These are phyloP conservation scores for Gymnoscopelus microlampas DNA, from an alignment of 2,797 vertebrate species.

Conservation along the genomic window DNA sequence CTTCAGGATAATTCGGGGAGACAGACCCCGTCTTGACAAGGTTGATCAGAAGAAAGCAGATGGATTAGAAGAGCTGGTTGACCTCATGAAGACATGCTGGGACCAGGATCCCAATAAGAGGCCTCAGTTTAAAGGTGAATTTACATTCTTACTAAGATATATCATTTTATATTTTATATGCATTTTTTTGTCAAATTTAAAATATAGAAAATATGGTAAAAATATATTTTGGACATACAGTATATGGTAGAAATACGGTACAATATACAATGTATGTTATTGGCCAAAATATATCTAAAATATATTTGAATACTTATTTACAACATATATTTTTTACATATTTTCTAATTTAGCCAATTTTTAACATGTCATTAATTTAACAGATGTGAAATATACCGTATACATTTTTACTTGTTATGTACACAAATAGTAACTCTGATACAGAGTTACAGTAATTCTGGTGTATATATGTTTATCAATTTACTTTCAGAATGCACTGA, in stretches of 20 bases:
- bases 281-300: neutral
- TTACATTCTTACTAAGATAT: neutral
- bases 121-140: conserved; percentile 59
- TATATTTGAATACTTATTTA: neutral
- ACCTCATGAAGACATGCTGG: conserved; percentile 76
- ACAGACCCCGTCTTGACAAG: conserved; percentile 45
- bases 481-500: conserved; percentile 61
- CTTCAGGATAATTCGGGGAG: conserved; percentile 20
- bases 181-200: no score
- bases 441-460: neutral
- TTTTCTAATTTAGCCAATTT: neutral
- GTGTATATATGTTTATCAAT: neutral
- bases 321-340: neutral
- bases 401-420: no score
- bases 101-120: conserved; percentile 22
- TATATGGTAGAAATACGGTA: neutral
- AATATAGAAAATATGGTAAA: no score
- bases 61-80: conserved; percentile 53
- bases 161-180: no score
- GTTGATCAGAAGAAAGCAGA: conserved; percentile 26
- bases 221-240: no score
- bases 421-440: no score
- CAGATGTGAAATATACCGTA: no score
- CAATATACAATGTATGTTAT: neutral
- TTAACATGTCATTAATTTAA: no score